phyloP scores from a whole-genome alignment of 2,113 vertebrate genomes.

The Aythya baeri region DNA sequence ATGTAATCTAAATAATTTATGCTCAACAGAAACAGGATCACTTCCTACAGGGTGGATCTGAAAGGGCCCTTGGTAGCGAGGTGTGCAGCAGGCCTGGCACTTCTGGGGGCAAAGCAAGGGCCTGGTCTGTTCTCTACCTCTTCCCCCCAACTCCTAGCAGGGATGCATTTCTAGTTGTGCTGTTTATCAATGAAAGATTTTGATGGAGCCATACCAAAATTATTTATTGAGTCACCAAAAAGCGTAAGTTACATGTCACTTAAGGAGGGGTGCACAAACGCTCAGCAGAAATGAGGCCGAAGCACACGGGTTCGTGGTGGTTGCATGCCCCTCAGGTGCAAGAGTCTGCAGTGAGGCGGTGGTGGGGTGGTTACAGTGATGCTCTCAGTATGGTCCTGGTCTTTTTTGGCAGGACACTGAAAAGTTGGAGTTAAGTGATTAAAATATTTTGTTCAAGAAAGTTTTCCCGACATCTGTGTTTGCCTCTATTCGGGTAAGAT shows the following conservation, averaged over 20 bases:
- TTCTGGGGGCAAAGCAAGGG: neutral
- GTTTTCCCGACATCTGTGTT: neutral
- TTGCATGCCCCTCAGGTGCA: neutral
- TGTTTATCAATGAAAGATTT: neutral
- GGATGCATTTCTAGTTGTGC: accelerated
- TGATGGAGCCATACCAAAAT: neutral
- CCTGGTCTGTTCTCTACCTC: neutral
- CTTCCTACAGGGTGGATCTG: neutral
- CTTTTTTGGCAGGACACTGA: slow-evolving; percentile 18
- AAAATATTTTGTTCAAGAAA: neutral
- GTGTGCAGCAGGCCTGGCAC: neutral
- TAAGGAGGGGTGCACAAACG: neutral
- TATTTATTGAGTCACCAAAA: slow-evolving; percentile 23
- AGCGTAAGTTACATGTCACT: accelerated
- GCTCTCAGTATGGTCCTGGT: neutral
- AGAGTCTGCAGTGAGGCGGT: neutral
- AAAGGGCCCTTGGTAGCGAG: neutral
- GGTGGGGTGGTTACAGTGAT: neutral
- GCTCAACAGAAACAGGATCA: neutral
- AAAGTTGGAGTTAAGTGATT: neutral
- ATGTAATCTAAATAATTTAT: neutral
- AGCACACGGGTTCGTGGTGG: neutral
- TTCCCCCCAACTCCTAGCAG: neutral
- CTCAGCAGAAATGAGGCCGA: neutral
- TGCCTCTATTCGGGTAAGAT: neutral